Percentiles rank a stretch among this genome's conserved stretches.
Conservation (phyloP, 2,113 vertebrate genomes). For the Heptranchias perlo region DNA sequence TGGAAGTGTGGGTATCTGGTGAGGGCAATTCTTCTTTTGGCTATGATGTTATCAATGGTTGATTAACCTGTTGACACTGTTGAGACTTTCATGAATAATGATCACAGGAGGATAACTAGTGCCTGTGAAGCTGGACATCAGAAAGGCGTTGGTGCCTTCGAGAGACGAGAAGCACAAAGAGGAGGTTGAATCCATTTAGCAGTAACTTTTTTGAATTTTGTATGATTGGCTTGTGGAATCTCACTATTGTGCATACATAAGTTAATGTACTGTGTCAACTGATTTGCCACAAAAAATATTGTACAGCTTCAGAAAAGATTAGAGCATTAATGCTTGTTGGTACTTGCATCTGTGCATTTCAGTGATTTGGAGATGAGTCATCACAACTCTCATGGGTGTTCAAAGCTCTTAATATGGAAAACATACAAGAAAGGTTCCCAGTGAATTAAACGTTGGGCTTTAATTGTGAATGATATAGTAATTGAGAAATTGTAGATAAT, state of each 20-base stretch:
- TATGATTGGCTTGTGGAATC: not conserved
- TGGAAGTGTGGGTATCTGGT: not conserved
- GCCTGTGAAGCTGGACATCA: not conserved
- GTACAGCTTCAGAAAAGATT: not conserved
- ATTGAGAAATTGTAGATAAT: not conserved
- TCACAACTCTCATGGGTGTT: not conserved
- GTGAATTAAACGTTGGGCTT: not conserved
- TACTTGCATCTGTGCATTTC: not conserved
- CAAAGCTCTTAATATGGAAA: not conserved
- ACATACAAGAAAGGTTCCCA: not conserved
- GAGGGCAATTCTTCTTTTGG: not conserved
- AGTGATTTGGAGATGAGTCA: not conserved
- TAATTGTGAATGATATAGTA: not conserved
- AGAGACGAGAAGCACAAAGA: not conserved
- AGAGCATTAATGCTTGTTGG: not conserved
- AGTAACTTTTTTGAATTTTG: not conserved
- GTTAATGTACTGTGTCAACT: not conserved
- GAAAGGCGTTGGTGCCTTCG: not conserved
- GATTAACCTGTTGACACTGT: not conserved
- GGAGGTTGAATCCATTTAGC: not conserved
- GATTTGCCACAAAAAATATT: not conserved
- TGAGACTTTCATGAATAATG: no score
- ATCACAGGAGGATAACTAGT: not conserved
- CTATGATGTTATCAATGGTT: not conserved
- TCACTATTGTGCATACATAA: not conserved